Conservation (phyloP, 2,113 vertebrate genomes). For the Corythaeola cristata region DNA sequence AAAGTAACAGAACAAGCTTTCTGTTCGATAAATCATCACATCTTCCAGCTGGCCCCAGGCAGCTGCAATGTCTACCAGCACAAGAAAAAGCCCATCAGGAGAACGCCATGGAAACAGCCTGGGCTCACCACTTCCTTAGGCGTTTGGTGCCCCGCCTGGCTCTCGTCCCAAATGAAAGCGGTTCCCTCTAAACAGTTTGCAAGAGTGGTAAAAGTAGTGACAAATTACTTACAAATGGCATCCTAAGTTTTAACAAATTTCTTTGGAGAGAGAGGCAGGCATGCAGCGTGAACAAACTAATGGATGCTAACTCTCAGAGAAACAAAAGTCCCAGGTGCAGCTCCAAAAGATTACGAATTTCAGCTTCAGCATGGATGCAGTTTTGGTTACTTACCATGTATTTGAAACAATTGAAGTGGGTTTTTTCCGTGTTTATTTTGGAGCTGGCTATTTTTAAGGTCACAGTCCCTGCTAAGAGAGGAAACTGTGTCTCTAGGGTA, state of each 20-base stretch:
- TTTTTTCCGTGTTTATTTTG: constrained; percentile 51
- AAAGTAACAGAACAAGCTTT: not conserved
- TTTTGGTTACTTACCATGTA: constrained; percentile 13
- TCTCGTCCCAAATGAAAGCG: not conserved
- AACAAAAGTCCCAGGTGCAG: not conserved
- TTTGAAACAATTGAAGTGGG: constrained; percentile 12
- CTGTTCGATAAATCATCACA: not conserved
- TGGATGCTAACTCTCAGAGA: not conserved
- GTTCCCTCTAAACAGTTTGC: not conserved
- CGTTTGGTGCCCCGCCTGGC: not conserved
- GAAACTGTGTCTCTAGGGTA: constrained; percentile 51
- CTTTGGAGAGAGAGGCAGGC: not conserved
- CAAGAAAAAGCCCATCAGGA: not conserved
- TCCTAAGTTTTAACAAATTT: not conserved
- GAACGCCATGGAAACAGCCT: accelerated
- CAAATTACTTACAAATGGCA: not conserved
- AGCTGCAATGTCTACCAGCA: not conserved
- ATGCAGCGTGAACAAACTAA: accelerated
- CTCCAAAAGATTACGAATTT: not conserved
- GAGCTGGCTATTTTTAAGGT: constrained; percentile 61
- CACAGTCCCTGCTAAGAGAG: constrained; percentile 27
- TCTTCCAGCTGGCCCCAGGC: not conserved
- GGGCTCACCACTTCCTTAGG: not conserved
- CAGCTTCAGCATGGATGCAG: not conserved
- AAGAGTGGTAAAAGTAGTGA: not conserved